These are phyloP conservation scores for Lycodopsis pacificus DNA, from an alignment of 2,797 vertebrate genomes.

Conservation along the genomic window DNA sequence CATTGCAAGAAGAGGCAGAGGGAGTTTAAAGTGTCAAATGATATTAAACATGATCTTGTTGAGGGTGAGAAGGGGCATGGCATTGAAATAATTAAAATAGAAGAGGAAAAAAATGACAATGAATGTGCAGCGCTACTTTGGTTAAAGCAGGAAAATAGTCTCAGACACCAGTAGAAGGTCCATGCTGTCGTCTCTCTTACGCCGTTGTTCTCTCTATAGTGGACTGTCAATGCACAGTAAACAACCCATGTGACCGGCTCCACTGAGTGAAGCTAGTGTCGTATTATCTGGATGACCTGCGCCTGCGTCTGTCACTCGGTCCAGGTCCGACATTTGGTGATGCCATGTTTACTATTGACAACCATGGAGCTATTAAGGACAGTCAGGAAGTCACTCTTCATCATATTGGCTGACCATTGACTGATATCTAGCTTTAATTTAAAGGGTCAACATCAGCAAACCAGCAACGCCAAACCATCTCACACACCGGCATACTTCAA, in stretches of 20 bases:
- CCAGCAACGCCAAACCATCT: neutral
- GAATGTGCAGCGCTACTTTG: neutral
- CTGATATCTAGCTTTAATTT: conserved; percentile 3
- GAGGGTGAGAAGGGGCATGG: neutral
- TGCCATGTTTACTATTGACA: conserved; percentile 32
- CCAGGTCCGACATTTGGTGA: neutral
- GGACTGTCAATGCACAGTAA: neutral
- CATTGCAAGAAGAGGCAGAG: neutral
- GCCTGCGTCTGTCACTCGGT: neutral
- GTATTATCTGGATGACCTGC: neutral
- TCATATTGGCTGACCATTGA: conserved; percentile 12
- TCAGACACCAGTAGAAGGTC: neutral
- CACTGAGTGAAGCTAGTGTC: neutral
- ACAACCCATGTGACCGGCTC: neutral
- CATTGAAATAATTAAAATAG: neutral
- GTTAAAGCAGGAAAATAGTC: neutral
- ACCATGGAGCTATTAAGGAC: conserved; percentile 9
- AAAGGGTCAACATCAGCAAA: conserved; percentile 23
- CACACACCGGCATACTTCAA: neutral
- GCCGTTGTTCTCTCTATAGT: neutral
- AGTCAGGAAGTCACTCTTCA: conserved; percentile 8
- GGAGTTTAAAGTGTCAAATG: neutral
- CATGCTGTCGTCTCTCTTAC: neutral
- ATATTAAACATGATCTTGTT: neutral
- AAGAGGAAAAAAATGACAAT: neutral